These are phyloP conservation scores for Osmoderma eremita DNA, from an alignment of 2,888 invertebrate genomes.

Conservation along the genomic window DNA sequence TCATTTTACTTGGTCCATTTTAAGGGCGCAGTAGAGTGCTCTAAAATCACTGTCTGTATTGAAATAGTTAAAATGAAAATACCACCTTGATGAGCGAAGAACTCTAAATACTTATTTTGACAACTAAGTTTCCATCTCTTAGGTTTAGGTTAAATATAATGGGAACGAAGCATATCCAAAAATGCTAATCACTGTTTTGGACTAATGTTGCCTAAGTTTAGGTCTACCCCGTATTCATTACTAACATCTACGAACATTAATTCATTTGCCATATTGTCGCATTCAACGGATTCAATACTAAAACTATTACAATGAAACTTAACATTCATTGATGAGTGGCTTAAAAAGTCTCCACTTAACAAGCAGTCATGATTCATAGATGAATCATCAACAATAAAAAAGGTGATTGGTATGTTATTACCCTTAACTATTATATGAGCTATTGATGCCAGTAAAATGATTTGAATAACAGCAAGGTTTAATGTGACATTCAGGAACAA, in stretches of 20 bases:
- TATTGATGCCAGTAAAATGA: no score
- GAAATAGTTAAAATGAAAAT: no score
- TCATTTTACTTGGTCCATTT: no score
- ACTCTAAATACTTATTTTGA: no score
- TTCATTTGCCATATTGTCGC: no score
- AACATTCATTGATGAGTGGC: conserved; percentile 1
- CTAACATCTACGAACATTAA: no score
- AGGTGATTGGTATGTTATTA: no score
- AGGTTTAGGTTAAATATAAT: not conserved
- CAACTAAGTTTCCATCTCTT: no score
- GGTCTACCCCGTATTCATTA: not conserved
- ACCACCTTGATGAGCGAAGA: no score
- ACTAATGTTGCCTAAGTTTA: not conserved
- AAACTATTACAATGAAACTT: not conserved
- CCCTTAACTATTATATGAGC: no score
- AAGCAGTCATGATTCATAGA: conserved; percentile 5
- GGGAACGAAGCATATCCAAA: not conserved
- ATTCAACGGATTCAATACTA: not conserved
- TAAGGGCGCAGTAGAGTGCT: no score
- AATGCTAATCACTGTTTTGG: not conserved
- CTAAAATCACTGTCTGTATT: no score
- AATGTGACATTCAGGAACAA: not conserved
- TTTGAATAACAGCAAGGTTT: not conserved
- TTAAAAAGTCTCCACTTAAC: conserved; percentile 10
- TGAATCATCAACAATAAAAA: not conserved